A percentile compares a stretch with the other conserved stretches of the same genome.
Conservation (phyloP, 2,113 vertebrate genomes). For the Tylochromis polylepis region DNA sequence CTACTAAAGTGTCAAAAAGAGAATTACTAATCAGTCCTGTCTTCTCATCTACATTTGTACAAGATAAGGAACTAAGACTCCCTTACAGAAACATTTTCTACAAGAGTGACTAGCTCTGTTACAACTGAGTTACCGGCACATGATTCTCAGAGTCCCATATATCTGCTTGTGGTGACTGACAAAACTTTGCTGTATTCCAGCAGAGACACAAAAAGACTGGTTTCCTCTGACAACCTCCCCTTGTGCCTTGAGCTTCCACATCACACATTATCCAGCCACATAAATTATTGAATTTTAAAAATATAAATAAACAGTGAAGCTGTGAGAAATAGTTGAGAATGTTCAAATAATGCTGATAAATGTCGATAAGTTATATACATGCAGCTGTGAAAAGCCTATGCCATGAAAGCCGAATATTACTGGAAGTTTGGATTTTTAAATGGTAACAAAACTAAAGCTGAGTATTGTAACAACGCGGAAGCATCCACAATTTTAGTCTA, state of each 20-base stretch:
- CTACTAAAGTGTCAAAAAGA: neutral
- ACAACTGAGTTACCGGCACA: neutral
- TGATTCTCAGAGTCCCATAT: neutral
- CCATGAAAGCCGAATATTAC: neutral
- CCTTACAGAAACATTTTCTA: neutral
- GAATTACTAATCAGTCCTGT: neutral
- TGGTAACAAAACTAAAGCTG: neutral
- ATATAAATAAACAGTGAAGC: neutral
- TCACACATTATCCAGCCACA: neutral
- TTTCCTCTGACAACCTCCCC: neutral
- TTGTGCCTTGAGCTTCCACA: neutral
- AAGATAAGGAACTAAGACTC: neutral
- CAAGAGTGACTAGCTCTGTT: neutral
- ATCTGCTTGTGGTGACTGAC: neutral
- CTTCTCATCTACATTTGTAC: rapidly evolving
- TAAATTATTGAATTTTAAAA: neutral
- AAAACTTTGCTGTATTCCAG: neutral
- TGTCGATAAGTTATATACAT: neutral
- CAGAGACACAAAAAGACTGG: neutral
- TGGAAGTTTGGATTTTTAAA: neutral
- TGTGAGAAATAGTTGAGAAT: neutral
- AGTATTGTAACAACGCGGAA: rapidly evolving
- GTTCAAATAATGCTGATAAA: neutral
- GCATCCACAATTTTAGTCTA: rapidly evolving
- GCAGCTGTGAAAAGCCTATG: neutral